phyloP scores from a whole-genome alignment of 53 echinoderm and acorn worm species.

The Antedon mediterranea region DNA sequence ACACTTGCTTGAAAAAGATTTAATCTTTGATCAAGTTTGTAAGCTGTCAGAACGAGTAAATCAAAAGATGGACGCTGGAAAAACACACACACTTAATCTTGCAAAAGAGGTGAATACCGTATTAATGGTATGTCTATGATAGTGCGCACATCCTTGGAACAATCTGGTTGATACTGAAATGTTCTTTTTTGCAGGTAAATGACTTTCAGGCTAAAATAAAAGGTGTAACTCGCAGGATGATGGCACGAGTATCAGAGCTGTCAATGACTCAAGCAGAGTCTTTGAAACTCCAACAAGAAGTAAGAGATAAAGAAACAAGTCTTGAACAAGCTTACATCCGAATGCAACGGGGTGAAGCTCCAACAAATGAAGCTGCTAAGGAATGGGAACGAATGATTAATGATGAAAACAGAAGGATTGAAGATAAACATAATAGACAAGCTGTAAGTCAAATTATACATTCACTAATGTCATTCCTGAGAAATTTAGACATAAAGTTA shows the following conservation, averaged over 20 bases:
- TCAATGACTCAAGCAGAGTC: conserved; percentile 97
- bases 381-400: conserved; percentile 90
- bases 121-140: too few relatives aligned
- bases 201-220: conserved; percentile 95
- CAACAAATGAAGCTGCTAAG: conserved; percentile 68
- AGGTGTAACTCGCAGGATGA: conserved; percentile 91
- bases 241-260: conserved; percentile 90
- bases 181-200: conserved; percentile 92
- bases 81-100: conserved; percentile 70
- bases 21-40: conserved; percentile 81
- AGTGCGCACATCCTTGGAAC: too few relatives aligned
- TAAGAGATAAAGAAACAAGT: conserved; percentile 45
- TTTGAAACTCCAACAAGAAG: conserved; percentile 56
- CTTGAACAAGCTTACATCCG: conserved; percentile 98
- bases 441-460: conserved; percentile 28
- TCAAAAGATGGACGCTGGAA: conserved; percentile 72
- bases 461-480: too few relatives aligned
- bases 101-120: conserved; percentile 97
- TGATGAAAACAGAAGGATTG: conserved; percentile 48
- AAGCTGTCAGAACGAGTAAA: conserved; percentile 66
- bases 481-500: too few relatives aligned
- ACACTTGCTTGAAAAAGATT: conserved; percentile 88
- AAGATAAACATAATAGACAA: conserved; percentile 42
- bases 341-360: conserved; percentile 98
- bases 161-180: too few relatives aligned